Evolutionary conservation across 2,888 invertebrate genomes (phyloP).

Genomic region (Argynnis bischoffii): DNA sequence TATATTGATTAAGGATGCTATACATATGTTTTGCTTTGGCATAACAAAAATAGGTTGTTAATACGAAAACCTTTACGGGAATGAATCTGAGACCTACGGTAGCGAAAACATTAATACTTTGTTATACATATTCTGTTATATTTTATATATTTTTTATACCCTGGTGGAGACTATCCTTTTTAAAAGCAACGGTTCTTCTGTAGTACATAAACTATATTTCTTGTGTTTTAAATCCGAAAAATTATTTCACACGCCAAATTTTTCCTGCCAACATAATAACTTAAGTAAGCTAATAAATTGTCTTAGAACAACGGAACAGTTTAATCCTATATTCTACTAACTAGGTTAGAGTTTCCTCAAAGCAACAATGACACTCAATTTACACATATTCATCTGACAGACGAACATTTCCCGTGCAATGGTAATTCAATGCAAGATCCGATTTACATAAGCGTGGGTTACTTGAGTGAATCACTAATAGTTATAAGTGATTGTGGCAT

Average conservation of each 20-base stretch:
- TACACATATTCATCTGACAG: slow-evolving; percentile 30
- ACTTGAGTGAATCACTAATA: slow-evolving; percentile 18
- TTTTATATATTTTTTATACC: too few relatives aligned
- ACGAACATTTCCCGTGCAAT: slow-evolving; percentile 31
- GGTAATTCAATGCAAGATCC: slow-evolving; percentile 34
- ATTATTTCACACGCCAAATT: background rate
- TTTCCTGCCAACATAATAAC: slow-evolving; percentile 1
- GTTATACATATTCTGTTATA: too few relatives aligned
- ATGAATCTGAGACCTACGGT: too few relatives aligned
- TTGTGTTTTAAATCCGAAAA: too few relatives aligned
- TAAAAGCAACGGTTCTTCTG: too few relatives aligned
- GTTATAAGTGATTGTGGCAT: slow-evolving; percentile 14
- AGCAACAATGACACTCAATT: slow-evolving; percentile 27
- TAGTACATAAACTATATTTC: too few relatives aligned
- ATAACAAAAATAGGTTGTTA: too few relatives aligned
- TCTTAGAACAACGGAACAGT: slow-evolving; percentile 17
- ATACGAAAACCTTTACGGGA: too few relatives aligned
- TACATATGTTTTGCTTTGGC: too few relatives aligned
- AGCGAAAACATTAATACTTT: too few relatives aligned
- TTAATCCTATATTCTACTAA: slow-evolving; percentile 19
- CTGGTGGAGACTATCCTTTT: too few relatives aligned
- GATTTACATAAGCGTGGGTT: slow-evolving; percentile 37
- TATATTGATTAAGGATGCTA: too few relatives aligned
- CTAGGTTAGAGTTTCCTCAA: slow-evolving; percentile 25
- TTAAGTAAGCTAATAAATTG: slow-evolving; percentile 19